A percentile compares a stretch with the other conserved stretches of the same genome.
phyloP scores from a whole-genome alignment of 2,113 vertebrate species.

The Strix aluco region DNA sequence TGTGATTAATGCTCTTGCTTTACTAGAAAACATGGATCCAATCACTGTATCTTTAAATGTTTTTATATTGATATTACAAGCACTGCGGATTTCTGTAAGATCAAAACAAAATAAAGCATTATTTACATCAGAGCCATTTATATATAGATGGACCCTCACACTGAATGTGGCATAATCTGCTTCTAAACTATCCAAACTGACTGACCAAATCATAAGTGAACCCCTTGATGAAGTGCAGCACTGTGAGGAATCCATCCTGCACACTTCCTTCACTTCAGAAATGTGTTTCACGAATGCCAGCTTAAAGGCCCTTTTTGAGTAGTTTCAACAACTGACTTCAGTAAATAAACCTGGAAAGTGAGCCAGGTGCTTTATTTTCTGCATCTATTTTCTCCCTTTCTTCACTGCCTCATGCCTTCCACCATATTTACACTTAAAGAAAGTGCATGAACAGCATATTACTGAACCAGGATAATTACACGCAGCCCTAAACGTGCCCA shows the following conservation, averaged over 20 bases:
- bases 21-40: not conserved
- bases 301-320: not conserved
- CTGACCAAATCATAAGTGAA: not conserved
- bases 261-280: not conserved
- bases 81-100: not conserved
- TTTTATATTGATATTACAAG: not conserved
- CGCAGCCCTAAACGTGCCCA: fast-evolving
- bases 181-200: not conserved
- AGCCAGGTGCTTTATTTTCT: not conserved
- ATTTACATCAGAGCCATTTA: not conserved
- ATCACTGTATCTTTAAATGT: not conserved
- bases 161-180: not conserved
- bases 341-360: not conserved
- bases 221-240: not conserved
- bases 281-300: not conserved
- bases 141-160: not conserved
- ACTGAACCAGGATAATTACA: not conserved
- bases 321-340: not conserved
- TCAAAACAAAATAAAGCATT: not conserved
- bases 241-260: not conserved
- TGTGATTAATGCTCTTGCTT: not conserved
- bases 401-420: not conserved
- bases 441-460: fast-evolving
- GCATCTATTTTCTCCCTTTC: not conserved
- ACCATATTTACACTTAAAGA: not conserved